phyloP scores from a whole-genome alignment of 2,888 invertebrate genomes.

The Venusia cambrica region DNA sequence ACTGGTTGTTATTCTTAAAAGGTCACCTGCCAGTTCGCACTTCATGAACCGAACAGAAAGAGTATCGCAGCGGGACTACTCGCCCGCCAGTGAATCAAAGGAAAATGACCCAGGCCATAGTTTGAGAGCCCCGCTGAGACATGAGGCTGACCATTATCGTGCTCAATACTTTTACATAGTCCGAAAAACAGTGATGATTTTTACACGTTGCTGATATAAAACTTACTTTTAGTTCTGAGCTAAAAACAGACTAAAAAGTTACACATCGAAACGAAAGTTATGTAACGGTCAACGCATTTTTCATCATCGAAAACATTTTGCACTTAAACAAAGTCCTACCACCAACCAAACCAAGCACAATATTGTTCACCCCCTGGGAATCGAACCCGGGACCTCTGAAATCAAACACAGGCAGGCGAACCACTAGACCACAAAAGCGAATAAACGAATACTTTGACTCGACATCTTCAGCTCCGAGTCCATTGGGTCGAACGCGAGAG shows the following conservation, averaged over 20 bases:
- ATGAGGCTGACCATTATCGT: constrained; percentile 14
- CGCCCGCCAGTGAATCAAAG: constrained; percentile 21
- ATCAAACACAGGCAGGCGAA: too few species aligned
- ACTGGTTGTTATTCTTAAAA: constrained; percentile 8
- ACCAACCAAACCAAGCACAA: too few species aligned
- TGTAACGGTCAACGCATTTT: too few species aligned
- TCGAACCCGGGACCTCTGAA: too few species aligned
- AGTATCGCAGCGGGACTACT: constrained; percentile 14
- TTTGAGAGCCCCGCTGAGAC: constrained; percentile 16
- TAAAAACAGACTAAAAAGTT: too few species aligned
- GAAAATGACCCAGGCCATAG: constrained; percentile 25
- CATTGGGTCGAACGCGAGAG: constrained; percentile 17
- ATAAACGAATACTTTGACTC: too few species aligned
- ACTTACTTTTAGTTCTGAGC: too few species aligned
- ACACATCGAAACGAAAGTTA: too few species aligned
- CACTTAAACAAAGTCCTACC: too few species aligned
- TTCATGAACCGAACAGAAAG: constrained; percentile 13
- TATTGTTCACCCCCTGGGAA: too few species aligned
- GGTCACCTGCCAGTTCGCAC: constrained; percentile 11
- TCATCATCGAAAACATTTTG: too few species aligned
- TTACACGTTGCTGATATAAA: not conserved
- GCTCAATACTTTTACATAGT: constrained; percentile 18
- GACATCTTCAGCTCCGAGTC: constrained; percentile 16
- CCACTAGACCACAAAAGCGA: too few species aligned
- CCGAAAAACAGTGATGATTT: constrained; percentile 6